These are phyloP conservation scores for Sebastes ruberrimus DNA, from an alignment of 2,797 vertebrate genomes.

Conservation along the genomic window DNA sequence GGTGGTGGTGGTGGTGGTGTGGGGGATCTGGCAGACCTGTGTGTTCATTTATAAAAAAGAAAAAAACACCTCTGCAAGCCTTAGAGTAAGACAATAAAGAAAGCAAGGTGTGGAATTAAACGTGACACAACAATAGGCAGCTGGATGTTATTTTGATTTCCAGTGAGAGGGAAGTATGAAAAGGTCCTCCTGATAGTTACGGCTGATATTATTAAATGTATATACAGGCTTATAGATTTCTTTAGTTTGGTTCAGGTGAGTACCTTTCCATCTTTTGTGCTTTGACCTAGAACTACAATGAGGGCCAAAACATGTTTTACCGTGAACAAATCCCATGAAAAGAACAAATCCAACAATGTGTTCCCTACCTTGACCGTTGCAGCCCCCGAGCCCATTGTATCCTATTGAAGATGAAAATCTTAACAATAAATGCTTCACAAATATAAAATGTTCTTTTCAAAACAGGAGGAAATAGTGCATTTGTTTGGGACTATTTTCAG, in stretches of 20 bases:
- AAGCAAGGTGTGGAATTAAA: background rate
- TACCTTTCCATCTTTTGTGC: background rate
- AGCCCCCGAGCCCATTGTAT: background rate
- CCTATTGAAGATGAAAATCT: background rate
- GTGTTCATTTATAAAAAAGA: constrained; percentile 7
- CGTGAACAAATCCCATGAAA: background rate
- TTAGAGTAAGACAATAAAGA: constrained; percentile 18
- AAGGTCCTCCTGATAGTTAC: background rate
- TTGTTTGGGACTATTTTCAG: background rate
- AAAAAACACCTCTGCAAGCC: background rate
- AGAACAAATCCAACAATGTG: background rate
- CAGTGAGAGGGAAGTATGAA: constrained; percentile 11
- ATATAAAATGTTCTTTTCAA: background rate
- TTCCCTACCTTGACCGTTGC: background rate
- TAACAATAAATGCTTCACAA: background rate
- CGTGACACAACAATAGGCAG: background rate
- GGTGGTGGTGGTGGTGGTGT: background rate
- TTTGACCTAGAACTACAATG: background rate
- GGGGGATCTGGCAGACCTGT: background rate
- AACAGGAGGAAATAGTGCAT: background rate
- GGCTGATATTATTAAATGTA: background rate
- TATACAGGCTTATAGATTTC: background rate
- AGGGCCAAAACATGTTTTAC: background rate
- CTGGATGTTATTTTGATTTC: constrained; percentile 28
- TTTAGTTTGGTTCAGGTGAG: background rate